Conservation (phyloP, 2,888 invertebrate genomes). For the Phymatocera aterrima region DNA sequence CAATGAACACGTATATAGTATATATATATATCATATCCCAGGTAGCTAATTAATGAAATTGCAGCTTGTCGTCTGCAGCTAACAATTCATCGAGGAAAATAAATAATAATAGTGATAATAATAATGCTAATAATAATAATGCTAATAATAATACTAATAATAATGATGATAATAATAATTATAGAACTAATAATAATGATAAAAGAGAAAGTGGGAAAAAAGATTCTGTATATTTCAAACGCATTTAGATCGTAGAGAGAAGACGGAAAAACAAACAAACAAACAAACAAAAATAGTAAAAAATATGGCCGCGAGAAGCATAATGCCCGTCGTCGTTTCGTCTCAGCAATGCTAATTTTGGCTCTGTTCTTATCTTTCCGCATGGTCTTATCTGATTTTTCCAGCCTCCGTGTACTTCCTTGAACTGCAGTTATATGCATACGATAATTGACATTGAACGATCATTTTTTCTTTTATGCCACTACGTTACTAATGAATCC, state of each 20-base stretch:
- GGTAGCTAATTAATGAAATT: neutral
- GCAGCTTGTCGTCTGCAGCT: constrained; percentile 16
- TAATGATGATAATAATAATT: constrained; percentile 50
- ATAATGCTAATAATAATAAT: too few species aligned
- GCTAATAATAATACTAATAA: neutral
- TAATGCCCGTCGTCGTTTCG: neutral
- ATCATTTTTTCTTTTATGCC: neutral
- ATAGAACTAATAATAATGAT: constrained; percentile 49
- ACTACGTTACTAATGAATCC: neutral
- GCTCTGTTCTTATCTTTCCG: neutral
- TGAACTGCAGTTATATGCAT: too few species aligned
- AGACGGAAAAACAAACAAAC: constrained; percentile 43
- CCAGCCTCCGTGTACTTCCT: neutral
- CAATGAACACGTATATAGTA: constrained; percentile 19
- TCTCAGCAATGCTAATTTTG: neutral
- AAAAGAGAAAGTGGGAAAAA: constrained; percentile 48
- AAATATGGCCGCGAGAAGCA: constrained; percentile 37
- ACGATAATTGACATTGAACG: too few species aligned
- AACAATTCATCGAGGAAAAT: neutral
- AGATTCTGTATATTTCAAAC: constrained; percentile 35
- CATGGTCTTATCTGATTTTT: neutral
- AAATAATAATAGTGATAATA: constrained; percentile 46
- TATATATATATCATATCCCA: neutral
- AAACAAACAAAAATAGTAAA: neutral
- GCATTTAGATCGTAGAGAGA: constrained; percentile 45